phyloP scores from a whole-genome alignment of 2,797 vertebrate species.

The Gymnodraco acuticeps region DNA sequence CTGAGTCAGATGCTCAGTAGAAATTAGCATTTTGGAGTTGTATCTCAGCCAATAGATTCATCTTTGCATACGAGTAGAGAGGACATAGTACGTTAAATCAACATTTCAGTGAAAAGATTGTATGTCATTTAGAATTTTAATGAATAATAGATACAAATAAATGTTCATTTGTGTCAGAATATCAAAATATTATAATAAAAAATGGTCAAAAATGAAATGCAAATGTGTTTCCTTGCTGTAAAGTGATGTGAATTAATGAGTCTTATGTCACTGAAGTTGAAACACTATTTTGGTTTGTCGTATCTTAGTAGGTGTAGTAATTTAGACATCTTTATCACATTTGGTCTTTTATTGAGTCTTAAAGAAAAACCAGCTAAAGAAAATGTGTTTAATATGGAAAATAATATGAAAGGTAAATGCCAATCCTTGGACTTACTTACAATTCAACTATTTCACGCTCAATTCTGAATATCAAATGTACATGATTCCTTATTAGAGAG shows the following conservation, averaged over 20 bases:
- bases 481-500: slow-evolving; percentile 17
- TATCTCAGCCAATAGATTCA: slow-evolving; percentile 39
- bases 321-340: slow-evolving; percentile 7
- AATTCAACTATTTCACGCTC: too few relatives aligned
- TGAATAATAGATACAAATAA: slow-evolving; percentile 7
- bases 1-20: slow-evolving; percentile 36
- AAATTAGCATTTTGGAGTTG: slow-evolving; percentile 53
- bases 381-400: slow-evolving; percentile 3
- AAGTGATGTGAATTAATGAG: not conserved
- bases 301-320: not conserved
- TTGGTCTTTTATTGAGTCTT: slow-evolving; percentile 16
- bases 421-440: not conserved
- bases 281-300: slow-evolving; percentile 1
- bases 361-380: slow-evolving; percentile 7
- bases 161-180: not conserved
- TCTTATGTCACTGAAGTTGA: not conserved
- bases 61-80: slow-evolving; percentile 23
- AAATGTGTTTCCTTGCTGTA: not conserved
- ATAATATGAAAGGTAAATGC: not conserved
- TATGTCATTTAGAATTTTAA: not conserved
- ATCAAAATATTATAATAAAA: not conserved
- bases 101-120: not conserved
- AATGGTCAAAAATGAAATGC: not conserved
- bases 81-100: not conserved
- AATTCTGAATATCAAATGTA: slow-evolving; percentile 22